Evolutionary conservation across 1,140 invertebrate genomes (phyloP).

Genomic region (Archegozetes longisetosus): DNA sequence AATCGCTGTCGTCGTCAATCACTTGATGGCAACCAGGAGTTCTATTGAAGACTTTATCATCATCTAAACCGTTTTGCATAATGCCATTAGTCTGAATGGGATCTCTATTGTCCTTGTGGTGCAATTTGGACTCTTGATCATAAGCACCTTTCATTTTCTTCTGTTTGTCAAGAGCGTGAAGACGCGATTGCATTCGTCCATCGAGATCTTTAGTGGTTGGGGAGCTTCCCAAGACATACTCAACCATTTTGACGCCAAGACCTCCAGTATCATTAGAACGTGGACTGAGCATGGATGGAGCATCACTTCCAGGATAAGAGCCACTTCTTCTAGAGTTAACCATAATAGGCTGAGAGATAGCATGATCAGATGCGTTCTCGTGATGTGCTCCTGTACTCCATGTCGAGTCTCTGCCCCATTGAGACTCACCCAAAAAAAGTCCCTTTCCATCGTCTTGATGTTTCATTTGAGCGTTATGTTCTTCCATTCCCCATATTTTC

Average conservation of each 20-base stretch:
- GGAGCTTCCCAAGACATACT: conserved; percentile 75
- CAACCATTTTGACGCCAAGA: conserved; percentile 93
- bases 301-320: conserved; percentile 24
- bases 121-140: conserved; percentile 31
- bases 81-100: conserved; percentile 36
- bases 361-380: conserved; percentile 21
- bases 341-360: conserved; percentile 35
- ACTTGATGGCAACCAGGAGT: conserved; percentile 52
- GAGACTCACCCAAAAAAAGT: conserved; percentile 53
- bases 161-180: conserved; percentile 27
- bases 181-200: conserved; percentile 44
- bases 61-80: conserved; percentile 72
- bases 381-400: conserved; percentile 48
- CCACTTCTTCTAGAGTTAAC: conserved; percentile 29
- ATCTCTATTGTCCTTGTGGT: conserved; percentile 30
- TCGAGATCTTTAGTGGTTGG: conserved; percentile 63
- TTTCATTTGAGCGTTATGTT: conserved; percentile 35
- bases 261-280: conserved; percentile 54
- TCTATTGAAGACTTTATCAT: conserved; percentile 50
- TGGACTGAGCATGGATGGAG: conserved; percentile 41
- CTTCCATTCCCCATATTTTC: conserved; percentile 68
- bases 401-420: conserved; percentile 59
- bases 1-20: conserved; percentile 6
- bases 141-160: conserved; percentile 32
- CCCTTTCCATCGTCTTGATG: conserved; percentile 42